These are phyloP conservation scores for Miichthys miiuy DNA, from an alignment of 2,797 vertebrate genomes.

Conservation along the genomic window DNA sequence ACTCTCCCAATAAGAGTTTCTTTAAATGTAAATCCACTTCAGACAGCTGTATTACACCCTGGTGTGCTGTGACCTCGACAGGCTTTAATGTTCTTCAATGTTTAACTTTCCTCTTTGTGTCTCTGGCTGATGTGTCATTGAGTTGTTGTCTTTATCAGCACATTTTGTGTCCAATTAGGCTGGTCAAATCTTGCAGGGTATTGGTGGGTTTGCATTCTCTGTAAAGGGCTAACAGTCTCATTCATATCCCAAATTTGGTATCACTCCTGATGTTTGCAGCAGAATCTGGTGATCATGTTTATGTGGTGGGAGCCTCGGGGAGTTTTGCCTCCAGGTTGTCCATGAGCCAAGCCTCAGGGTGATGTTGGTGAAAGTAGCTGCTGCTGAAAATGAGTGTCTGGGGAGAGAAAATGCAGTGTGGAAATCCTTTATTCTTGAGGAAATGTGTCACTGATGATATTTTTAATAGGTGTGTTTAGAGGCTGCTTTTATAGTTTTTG, in stretches of 20 bases:
- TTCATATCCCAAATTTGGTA: background rate
- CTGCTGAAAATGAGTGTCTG: constrained; percentile 1
- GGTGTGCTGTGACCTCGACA: constrained; percentile 19
- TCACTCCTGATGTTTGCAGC: constrained; percentile 10
- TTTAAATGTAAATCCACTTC: constrained; percentile 25
- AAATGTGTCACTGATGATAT: constrained; percentile 9
- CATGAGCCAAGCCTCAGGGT: constrained; percentile 35
- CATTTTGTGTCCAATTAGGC: constrained; percentile 1
- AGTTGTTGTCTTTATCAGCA: background rate
- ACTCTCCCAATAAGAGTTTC: background rate
- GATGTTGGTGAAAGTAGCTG: constrained; percentile 46
- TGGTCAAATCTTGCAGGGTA: background rate
- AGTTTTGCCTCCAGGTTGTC: constrained; percentile 26
- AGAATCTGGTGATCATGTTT: constrained; percentile 15
- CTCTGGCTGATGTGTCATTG: constrained; percentile 6
- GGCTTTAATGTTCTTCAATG: no score
- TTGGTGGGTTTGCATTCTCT: constrained; percentile 9
- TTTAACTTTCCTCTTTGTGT: background rate
- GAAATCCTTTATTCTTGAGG: background rate
- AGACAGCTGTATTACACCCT: constrained; percentile 16
- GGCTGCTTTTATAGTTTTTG: background rate
- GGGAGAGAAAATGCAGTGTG: constrained; percentile 9
- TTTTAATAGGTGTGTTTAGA: background rate
- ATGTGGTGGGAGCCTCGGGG: constrained; percentile 1
- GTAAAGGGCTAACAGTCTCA: constrained; percentile 1